These are phyloP conservation scores for Choristoneura rosaceana DNA, from an alignment of 2,888 invertebrate genomes.

Conservation along the genomic window DNA sequence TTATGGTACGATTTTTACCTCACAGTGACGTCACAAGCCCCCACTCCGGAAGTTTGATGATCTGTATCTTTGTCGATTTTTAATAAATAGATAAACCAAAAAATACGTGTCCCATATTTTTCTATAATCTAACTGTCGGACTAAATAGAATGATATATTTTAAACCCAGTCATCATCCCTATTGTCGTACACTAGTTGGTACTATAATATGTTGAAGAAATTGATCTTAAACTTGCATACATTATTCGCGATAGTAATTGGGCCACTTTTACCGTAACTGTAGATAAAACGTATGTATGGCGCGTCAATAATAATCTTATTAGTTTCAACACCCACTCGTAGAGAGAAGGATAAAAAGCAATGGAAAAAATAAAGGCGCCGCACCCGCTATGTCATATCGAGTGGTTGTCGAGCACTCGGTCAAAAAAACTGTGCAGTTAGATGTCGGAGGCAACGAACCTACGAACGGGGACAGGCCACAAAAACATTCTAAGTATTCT, in stretches of 20 bases:
- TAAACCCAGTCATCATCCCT: too few species aligned
- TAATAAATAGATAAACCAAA: too few species aligned
- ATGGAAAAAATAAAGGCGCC: conserved; percentile 57
- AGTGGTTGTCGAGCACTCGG: conserved; percentile 59
- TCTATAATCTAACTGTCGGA: too few species aligned
- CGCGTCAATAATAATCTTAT: not conserved
- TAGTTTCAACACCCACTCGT: conserved; percentile 43
- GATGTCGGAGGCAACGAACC: conserved; percentile 74
- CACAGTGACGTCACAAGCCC: too few species aligned
- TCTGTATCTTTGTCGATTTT: too few species aligned
- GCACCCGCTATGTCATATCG: conserved; percentile 58
- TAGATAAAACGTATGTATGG: conserved; percentile 2
- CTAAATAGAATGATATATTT: too few species aligned
- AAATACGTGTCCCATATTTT: too few species aligned
- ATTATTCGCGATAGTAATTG: not conserved
- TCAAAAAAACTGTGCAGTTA: conserved; percentile 76
- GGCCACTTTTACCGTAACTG: not conserved
- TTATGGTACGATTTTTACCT: too few species aligned
- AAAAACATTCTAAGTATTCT: conserved; percentile 61
- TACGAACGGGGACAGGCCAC: conserved; percentile 61
- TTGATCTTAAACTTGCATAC: not conserved
- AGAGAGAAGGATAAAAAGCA: conserved; percentile 43
- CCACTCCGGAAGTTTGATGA: too few species aligned
- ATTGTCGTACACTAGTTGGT: not conserved
- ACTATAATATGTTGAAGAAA: not conserved